Conservation (phyloP, 2,888 invertebrate genomes). For the Tineola bisselliella region DNA sequence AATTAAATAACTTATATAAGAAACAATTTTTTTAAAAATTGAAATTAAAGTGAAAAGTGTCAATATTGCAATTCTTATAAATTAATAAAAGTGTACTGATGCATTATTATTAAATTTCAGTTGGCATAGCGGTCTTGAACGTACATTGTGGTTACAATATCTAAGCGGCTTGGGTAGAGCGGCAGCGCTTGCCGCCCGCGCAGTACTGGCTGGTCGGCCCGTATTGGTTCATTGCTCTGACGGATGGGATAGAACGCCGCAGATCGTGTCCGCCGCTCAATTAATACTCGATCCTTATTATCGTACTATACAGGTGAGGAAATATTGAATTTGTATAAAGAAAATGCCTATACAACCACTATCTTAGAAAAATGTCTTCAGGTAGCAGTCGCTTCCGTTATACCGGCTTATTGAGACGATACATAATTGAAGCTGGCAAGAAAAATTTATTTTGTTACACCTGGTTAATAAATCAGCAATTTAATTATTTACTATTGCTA, state of each 20-base stretch:
- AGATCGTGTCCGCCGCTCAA: constrained; percentile 93
- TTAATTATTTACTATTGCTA: background rate
- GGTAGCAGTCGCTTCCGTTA: too few relatives aligned
- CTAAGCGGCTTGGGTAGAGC: constrained; percentile 86
- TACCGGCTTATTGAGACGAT: too few relatives aligned
- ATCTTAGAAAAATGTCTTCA: too few relatives aligned
- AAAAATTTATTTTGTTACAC: too few relatives aligned
- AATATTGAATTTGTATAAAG: background rate
- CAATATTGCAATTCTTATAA: too few relatives aligned
- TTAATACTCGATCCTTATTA: constrained; percentile 94
- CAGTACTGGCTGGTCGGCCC: constrained; percentile 85
- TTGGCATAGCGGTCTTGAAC: constrained; percentile 89
- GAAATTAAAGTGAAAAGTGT: too few relatives aligned
- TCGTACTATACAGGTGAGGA: constrained; percentile 83
- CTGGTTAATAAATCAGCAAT: too few relatives aligned
- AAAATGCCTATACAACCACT: too few relatives aligned
- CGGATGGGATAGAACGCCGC: constrained; percentile 99
- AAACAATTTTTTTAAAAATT: too few relatives aligned
- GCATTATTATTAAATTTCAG: constrained; percentile 60
- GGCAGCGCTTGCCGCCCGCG: constrained; percentile 81
- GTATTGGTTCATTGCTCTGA: constrained; percentile 98
- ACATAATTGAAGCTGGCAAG: too few relatives aligned
- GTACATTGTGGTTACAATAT: constrained; percentile 91
- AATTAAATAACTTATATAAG: too few relatives aligned
- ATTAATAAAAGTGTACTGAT: too few relatives aligned